phyloP scores from a whole-genome alignment of 2,797 vertebrate species.

The Melanogrammus aeglefinus region DNA sequence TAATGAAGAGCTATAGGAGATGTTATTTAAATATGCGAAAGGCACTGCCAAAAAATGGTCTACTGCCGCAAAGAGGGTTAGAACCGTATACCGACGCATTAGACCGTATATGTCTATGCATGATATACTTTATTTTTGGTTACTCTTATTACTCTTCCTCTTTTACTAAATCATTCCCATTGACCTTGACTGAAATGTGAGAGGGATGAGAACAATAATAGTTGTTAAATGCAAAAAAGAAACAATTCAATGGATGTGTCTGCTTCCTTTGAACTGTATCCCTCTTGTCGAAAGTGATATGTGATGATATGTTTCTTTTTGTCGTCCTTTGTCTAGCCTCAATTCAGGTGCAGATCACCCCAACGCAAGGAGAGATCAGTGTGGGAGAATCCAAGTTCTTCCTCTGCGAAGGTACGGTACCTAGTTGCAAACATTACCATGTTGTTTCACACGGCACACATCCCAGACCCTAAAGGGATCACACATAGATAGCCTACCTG shows the following conservation, averaged over 20 bases:
- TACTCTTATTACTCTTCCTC: background rate
- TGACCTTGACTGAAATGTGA: background rate
- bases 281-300: constrained; percentile 24
- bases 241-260: background rate
- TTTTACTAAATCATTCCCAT: background rate
- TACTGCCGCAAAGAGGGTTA: background rate
- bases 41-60: background rate
- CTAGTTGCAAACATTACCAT: background rate
- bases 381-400: constrained; percentile 98
- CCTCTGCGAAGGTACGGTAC: constrained; percentile 87
- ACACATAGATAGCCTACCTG: background rate
- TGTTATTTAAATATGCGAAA: background rate
- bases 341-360: constrained; percentile 93
- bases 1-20: constrained; percentile 12
- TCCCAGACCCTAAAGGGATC: background rate
- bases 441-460: background rate
- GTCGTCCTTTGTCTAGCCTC: constrained; percentile 70
- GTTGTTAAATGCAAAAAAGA: background rate
- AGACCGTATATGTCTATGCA: background rate
- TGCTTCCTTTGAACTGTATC: background rate
- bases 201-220: background rate
- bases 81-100: background rate
- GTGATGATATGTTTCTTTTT: constrained; percentile 19
- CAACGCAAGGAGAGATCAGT: constrained; percentile 91
- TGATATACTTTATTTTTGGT: background rate